Base-by-base conservation (phyloP, 1,140 invertebrate species). In the Platyura marginata region DNA sequence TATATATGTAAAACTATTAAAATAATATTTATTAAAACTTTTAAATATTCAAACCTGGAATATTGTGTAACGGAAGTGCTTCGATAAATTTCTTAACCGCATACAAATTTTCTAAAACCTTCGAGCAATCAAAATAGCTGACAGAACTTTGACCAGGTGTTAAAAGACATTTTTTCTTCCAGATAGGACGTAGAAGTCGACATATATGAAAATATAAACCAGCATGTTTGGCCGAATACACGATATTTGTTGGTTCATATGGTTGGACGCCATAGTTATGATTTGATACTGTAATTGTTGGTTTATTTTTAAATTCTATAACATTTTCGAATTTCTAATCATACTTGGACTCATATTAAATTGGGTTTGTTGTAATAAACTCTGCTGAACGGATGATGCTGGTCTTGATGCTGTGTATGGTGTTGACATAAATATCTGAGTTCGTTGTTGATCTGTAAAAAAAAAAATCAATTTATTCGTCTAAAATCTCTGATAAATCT, bases 191-290 rank as follows among this genome's bases (percentile, higher is more conserved):
- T 5, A 96, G 58, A 49, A 96, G 81, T 47, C 91, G 72, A 20
- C 82, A 76, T 8, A 94, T 72, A 54, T 88, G 92, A 3, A 95
- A 67, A 64, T 95, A 97, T 0, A 98, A 66, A 1, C 88, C 90
- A 58, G 92, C 88, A 55, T 96, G 91, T 62, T 92, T 92, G 3
- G 82, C 74, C 15, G 62, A 63, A 53, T 51, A 64, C 49, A 47
- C 1, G 46, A 13, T 33, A 33, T 39, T 32, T 38, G 36, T 18
- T 21, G n/a, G n/a, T n/a, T n/a, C n/a, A n/a, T n/a, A n/a, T n/a
- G n/a, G n/a, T n/a, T n/a, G n/a, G n/a, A n/a, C n/a, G n/a, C n/a
- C n/a, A n/a, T n/a, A n/a, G n/a, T n/a, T n/a, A n/a, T n/a, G n/a
- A n/a, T n/a, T n/a, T n/a, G n/a, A n/a, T n/a, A n/a, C n/a, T n/a